Evolutionary conservation across 2,888 invertebrate genomes (phyloP).

Genomic region (Sabatieria punctata): DNA sequence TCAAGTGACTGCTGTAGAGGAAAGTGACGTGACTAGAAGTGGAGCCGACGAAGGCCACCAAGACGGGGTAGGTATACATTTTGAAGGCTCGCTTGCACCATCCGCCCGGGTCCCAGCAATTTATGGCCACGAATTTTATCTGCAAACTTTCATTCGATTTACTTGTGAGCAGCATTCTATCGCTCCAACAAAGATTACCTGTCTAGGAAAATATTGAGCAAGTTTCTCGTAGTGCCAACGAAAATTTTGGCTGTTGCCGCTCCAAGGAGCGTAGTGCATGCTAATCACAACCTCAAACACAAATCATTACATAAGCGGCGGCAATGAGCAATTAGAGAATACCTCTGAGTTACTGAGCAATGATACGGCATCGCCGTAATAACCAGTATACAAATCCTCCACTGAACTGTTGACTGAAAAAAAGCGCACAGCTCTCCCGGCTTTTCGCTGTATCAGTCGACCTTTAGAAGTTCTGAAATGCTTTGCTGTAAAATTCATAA

Average conservation of each 20-base stretch:
- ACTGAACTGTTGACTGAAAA: too few relatives aligned
- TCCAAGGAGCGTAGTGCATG: slow-evolving; percentile 36
- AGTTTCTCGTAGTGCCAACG: slow-evolving; percentile 1
- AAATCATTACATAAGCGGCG: slow-evolving; percentile 6
- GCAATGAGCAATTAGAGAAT: too few relatives aligned
- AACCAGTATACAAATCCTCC: too few relatives aligned
- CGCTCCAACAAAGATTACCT: neutral
- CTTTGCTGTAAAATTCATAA: too few relatives aligned
- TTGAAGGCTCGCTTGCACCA: slow-evolving; percentile 27
- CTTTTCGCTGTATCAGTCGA: too few relatives aligned
- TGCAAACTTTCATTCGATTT: slow-evolving; percentile 12
- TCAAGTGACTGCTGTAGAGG: slow-evolving; percentile 16
- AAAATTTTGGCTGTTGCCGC: slow-evolving; percentile 9
- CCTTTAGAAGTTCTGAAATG: too few relatives aligned
- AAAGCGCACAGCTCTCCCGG: too few relatives aligned
- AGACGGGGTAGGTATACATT: slow-evolving; percentile 28
- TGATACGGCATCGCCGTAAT: too few relatives aligned
- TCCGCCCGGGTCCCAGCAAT: slow-evolving; percentile 33
- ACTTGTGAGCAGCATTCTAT: neutral
- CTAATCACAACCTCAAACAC: slow-evolving; percentile 14
- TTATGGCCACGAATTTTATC: slow-evolving; percentile 32
- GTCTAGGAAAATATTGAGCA: slow-evolving; percentile 1
- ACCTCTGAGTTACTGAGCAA: too few relatives aligned
- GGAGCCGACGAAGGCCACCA: slow-evolving; percentile 28
- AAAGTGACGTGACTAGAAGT: slow-evolving; percentile 16